Base-by-base conservation (phyloP, 2,797 vertebrate genomes). In the Poeciliopsis infans region DNA sequence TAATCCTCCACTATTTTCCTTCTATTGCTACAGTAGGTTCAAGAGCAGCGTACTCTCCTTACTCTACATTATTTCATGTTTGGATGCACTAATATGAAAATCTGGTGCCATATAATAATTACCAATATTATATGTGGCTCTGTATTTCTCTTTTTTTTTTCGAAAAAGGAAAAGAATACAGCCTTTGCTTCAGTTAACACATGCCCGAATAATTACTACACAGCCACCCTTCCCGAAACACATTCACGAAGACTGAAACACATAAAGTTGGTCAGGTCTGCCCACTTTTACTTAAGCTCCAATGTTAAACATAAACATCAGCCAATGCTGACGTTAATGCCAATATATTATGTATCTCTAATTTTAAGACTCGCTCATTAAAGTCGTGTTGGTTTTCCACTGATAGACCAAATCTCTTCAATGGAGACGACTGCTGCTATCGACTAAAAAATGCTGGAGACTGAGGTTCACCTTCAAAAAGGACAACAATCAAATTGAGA, bases 21-120 rank as follows among this genome's bases (percentile, higher is more conserved):
- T 76, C 71, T 74, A 75, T 72, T 78, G 45, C 69, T 33, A 73
- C 74, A 70, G 68, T 66, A 47, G 59, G 43, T 77, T 78, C 4
- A 25, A 66, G 55, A 64, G 70, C 5, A 46, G 33, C 6, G 18
- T 74, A 25, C 33, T 15, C 49, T 74, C 66, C 61, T 51, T 11
- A 31, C 16, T 31, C 46, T 33, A 57, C 47, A 73, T 74, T 71
- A 31, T 68, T 75, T 82, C 64, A 74, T 69, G 66, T 43, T 20
- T 25, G 4, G 2, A 12, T n/a, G 39, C 66, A 43, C 23, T 16
- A 4, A 36, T 41, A 12, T 68, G 8, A 41, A 43, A 13, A 43
- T n/a, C 7, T 41, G 12, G 20, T 68, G 39, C 23, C 36, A 10
- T 18, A 41, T 66, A 66, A 39, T 66, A 28, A 28, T n/a, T 25